Evolutionary conservation across 2,888 invertebrate genomes (phyloP).

Genomic region (Gonocerus acuteangulatus): DNA sequence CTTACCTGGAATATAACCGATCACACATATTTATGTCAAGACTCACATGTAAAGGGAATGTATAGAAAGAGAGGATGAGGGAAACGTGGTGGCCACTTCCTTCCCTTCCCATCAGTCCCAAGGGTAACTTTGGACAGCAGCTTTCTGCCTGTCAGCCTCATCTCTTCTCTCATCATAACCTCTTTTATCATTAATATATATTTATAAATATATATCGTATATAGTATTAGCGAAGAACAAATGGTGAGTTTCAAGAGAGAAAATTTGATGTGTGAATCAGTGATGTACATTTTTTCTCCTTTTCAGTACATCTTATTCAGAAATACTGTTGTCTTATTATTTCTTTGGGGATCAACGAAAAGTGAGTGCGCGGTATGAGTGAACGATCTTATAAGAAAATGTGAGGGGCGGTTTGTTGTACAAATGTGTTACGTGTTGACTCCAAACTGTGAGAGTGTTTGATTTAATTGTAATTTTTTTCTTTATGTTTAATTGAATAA

Average conservation of each 20-base stretch:
- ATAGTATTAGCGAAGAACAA: conserved; percentile 19
- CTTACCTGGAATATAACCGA: too few species aligned
- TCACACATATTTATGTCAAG: too few species aligned
- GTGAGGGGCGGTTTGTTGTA: conserved; percentile 22
- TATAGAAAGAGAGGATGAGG: not conserved
- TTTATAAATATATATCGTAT: conserved; percentile 4
- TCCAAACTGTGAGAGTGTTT: conserved; percentile 8
- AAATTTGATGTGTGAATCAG: conserved; percentile 23
- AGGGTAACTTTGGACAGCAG: not conserved
- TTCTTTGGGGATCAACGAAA: conserved; percentile 22
- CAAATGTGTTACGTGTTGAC: conserved; percentile 22
- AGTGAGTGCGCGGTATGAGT: conserved; percentile 21
- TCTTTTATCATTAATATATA: conserved; percentile 4
- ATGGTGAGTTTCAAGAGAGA: conserved; percentile 24
- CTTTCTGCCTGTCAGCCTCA: conserved; percentile 17
- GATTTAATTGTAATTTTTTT: conserved; percentile 12
- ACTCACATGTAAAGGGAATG: not conserved
- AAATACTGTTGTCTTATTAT: not conserved
- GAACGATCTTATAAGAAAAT: conserved; percentile 20
- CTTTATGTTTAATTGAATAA: not conserved
- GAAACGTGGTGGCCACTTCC: conserved; percentile 14
- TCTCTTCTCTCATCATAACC: conserved; percentile 14
- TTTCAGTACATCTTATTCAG: conserved; percentile 3
- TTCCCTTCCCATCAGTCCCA: not conserved
- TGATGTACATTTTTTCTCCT: conserved; percentile 10